A percentile compares a stretch with the other conserved stretches of the same genome.
These are phyloP conservation scores for Aricia artaxerxes DNA, from an alignment of 2,888 invertebrate genomes.

Conservation along the genomic window DNA sequence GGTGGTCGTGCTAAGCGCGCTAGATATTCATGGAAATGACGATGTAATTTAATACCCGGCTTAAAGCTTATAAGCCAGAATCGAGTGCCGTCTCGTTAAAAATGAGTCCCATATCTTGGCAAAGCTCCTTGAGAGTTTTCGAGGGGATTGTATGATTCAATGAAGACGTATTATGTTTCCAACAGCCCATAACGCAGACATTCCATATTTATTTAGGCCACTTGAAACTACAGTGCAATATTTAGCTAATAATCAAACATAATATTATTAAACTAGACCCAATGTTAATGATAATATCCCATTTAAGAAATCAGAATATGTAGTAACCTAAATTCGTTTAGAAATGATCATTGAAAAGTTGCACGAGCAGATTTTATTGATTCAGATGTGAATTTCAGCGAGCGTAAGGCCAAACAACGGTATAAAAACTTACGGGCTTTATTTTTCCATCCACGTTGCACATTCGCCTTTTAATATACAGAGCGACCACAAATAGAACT, in stretches of 20 bases:
- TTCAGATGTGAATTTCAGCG: constrained; percentile 26
- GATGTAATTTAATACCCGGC: constrained; percentile 1
- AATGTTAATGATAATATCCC: neutral
- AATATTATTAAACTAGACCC: neutral
- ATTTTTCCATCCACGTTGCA: constrained; percentile 68
- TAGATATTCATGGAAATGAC: neutral
- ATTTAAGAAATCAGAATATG: neutral
- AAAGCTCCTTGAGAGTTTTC: constrained; percentile 8
- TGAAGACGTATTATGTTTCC: neutral
- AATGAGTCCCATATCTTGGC: constrained; percentile 4
- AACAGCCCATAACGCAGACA: neutral
- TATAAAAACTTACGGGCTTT: constrained; percentile 60
- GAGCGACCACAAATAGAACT: constrained; percentile 52
- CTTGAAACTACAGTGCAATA: neutral
- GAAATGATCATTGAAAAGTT: neutral
- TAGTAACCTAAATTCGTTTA: neutral
- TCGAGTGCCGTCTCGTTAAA: constrained; percentile 8
- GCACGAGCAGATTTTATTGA: neutral
- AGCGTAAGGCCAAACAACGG: constrained; percentile 32
- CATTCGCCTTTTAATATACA: constrained; percentile 62
- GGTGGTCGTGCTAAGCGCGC: neutral
- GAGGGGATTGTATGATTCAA: constrained; percentile 7
- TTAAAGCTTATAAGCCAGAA: constrained; percentile 11
- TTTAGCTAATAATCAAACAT: neutral
- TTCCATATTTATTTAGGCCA: neutral